These are phyloP conservation scores for Microcaecilia unicolor DNA, from an alignment of 2,797 vertebrate genomes.

Conservation along the genomic window DNA sequence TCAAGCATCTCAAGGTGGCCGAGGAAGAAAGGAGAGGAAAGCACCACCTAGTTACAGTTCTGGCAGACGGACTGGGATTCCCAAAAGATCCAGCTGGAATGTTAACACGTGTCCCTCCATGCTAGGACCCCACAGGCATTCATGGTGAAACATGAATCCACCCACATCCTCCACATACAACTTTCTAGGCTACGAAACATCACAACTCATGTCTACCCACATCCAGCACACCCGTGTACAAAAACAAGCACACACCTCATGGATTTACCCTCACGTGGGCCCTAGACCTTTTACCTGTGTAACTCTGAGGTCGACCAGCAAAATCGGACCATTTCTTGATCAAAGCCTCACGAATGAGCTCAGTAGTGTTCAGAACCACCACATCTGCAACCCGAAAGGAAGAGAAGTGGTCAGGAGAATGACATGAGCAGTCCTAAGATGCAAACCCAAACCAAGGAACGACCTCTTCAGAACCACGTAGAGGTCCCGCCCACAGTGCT, in stretches of 20 bases:
- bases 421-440: slow-evolving; percentile 29
- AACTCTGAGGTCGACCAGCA: slow-evolving; percentile 72
- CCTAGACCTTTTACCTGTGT: slow-evolving; percentile 51
- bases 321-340: slow-evolving; percentile 80
- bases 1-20: too few species aligned
- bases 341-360: slow-evolving; percentile 72
- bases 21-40: too few species aligned
- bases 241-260: neutral
- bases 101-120: neutral
- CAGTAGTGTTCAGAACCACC: slow-evolving; percentile 59
- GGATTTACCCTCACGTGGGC: neutral
- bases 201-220: too few species aligned
- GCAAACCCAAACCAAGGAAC: neutral
- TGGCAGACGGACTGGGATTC: too few species aligned
- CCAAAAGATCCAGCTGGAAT: too few species aligned
- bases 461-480: too few species aligned
- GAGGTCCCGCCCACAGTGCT: too few species aligned
- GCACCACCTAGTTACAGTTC: too few species aligned
- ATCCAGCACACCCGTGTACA: neutral
- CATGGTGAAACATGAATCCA: neutral
- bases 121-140: neutral
- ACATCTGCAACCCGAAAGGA: slow-evolving; percentile 18
- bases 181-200: too few species aligned
- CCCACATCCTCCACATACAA: too few species aligned
- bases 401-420: slow-evolving; percentile 10